These are phyloP conservation scores for Cryptops parisi DNA, from an alignment of 2,888 invertebrate species.

Conservation along the genomic window DNA sequence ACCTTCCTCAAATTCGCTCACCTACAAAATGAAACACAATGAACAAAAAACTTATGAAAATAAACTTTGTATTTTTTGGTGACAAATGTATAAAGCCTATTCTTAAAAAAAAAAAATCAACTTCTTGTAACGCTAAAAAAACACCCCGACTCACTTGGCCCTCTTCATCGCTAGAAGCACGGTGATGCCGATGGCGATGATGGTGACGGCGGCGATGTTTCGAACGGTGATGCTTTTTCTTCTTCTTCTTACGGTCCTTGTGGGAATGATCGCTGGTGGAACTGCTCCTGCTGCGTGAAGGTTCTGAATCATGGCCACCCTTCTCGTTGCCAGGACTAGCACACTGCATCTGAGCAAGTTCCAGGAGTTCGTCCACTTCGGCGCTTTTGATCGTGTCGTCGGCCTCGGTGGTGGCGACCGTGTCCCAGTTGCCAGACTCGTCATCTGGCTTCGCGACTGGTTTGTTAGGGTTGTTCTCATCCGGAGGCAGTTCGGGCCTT, in stretches of 20 bases:
- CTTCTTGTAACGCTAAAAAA: too few relatives aligned
- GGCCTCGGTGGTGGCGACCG: background rate
- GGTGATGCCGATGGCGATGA: slow-evolving; percentile 1
- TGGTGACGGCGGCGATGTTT: slow-evolving; percentile 10
- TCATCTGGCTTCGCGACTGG: background rate
- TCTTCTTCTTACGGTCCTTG: slow-evolving; percentile 11
- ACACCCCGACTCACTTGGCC: slow-evolving; percentile 11
- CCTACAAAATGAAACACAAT: background rate
- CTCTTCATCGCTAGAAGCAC: slow-evolving; percentile 8
- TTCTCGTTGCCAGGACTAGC: slow-evolving; percentile 5
- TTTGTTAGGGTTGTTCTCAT: background rate
- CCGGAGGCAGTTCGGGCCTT: background rate
- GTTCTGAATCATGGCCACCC: slow-evolving; percentile 1
- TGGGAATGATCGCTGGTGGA: slow-evolving; percentile 5
- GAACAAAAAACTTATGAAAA: background rate
- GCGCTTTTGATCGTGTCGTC: background rate
- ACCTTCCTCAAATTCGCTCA: slow-evolving; percentile 12
- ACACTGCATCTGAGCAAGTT: background rate
- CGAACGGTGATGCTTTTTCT: slow-evolving; percentile 13
- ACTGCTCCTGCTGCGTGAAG: slow-evolving; percentile 7
- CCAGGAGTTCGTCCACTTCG: background rate
- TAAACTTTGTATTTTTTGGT: too few relatives aligned
- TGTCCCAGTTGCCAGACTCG: background rate
- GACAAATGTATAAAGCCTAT: too few relatives aligned
- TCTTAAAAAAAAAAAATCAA: too few relatives aligned